Percentiles rank a stretch among this genome's conserved stretches.
Conservation (phyloP, 1,140 invertebrate genomes). For the Scylla paramamosain region DNA sequence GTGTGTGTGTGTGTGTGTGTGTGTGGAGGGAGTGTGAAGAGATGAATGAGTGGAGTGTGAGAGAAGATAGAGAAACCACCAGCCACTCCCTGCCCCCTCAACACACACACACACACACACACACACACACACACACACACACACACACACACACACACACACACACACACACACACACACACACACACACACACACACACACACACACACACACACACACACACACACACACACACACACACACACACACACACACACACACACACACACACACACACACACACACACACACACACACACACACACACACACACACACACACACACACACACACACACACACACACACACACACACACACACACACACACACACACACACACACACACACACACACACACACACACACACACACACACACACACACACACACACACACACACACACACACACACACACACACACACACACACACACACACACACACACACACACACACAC, state of each 20-base stretch:
- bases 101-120: conserved; percentile 27
- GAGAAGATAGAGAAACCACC: too few species aligned
- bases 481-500: conserved; percentile 18
- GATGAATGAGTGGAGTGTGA: too few species aligned
- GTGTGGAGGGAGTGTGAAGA: too few species aligned
- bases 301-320: conserved; percentile 27
- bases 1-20: too few species aligned
- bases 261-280: conserved; percentile 26
- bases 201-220: conserved; percentile 32
- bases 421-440: conserved; percentile 27
- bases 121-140: conserved; percentile 18
- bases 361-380: conserved; percentile 18
- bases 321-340: conserved; percentile 32
- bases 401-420: conserved; percentile 26
- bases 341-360: conserved; percentile 27
- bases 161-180: conserved; percentile 26
- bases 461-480: conserved; percentile 27
- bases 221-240: conserved; percentile 27
- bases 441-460: conserved; percentile 32
- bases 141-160: conserved; percentile 26
- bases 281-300: conserved; percentile 26
- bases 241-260: conserved; percentile 18
- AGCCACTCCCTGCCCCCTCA: too few species aligned
- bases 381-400: conserved; percentile 26
- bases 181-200: conserved; percentile 27